Evolutionary conservation across 2,888 invertebrate genomes (phyloP).

Genomic region (Antitype chi): DNA sequence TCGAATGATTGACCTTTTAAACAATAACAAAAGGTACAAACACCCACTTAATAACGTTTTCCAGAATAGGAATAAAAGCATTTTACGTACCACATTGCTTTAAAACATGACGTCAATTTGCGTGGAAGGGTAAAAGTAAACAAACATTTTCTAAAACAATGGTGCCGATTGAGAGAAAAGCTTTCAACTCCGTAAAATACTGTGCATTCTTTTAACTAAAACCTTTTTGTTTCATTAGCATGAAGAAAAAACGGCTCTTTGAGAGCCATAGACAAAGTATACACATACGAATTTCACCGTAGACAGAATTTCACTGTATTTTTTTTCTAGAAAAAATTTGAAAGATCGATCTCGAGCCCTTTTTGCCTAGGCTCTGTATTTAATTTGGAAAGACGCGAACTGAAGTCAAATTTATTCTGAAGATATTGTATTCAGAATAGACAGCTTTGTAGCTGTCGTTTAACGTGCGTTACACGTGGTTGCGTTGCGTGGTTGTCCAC

Average conservation of each 20-base stretch:
- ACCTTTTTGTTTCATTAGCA: conserved; percentile 48
- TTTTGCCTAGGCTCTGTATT: not conserved
- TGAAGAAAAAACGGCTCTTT: conserved; percentile 34
- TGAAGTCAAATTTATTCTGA: not conserved
- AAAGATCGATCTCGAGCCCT: not conserved
- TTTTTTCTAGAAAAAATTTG: not conserved
- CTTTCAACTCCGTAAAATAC: conserved; percentile 50
- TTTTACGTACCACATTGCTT: conserved; percentile 18
- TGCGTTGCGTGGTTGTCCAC: too few species aligned
- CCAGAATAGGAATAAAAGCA: conserved; percentile 19
- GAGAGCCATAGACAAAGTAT: conserved; percentile 10
- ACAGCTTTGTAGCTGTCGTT: too few species aligned
- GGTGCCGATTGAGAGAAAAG: conserved; percentile 81
- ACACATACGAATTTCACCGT: not conserved
- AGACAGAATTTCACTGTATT: too few species aligned
- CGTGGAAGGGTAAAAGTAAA: conserved; percentile 54
- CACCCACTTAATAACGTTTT: conserved; percentile 4
- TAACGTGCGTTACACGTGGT: too few species aligned
- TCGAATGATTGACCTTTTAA: not conserved
- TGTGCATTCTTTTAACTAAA: conserved; percentile 46
- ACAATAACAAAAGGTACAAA: not conserved
- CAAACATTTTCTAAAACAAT: conserved; percentile 42
- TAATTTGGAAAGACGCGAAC: not conserved
- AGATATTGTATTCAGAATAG: not conserved
- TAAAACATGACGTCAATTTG: conserved; percentile 49